Base-by-base conservation (phyloP, 2,797 vertebrate genomes). In the Heterohyrax brucei region DNA sequence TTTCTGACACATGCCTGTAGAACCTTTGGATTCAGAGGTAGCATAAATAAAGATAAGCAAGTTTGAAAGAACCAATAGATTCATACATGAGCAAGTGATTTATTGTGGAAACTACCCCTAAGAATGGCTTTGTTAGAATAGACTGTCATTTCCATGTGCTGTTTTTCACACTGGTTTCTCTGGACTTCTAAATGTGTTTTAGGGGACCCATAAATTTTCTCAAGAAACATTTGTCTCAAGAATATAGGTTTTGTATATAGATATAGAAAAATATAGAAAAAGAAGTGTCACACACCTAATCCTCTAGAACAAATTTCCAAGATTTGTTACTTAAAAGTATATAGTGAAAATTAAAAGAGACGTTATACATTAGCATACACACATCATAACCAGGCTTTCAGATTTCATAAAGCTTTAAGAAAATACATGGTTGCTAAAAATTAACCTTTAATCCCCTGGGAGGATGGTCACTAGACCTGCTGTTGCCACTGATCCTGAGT, bases 11-110 rank as follows among this genome's bases (percentile, higher is more conserved):
- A 2, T 84, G 56, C 10, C 14, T 53, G n/a, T 85, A 56, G 75
- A 46, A 81, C 48, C 14, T 33, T 22, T 82, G 28, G 26, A 83
- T 33, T 96, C 26, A 73, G 66, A 73, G 72, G 83, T 82, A 72
- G 3, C 85, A 59, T 79, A 88, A 93, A 77, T 78, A 85, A 83
- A 87, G 61, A 46, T 78, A 87, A 90, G 66, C 72, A 66, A 75
- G n/a, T 95, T 95, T 68, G 62, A 64, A 72, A 72, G 53, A 73
- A 72, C 44, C 10, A 85, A 28, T 9, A 61, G 39, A 86, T 82
- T 85, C n/a, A 81, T 12, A 85, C 26, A 62, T 81, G 68, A 77
- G 30, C 61, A 86, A 84, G 18, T 92, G 64, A 28, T 85, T 75
- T 75, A 46, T 79, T 89, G n/a, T 79, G 62, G n/a, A 10, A 87